Evolutionary conservation across 2,113 vertebrate genomes (phyloP).

Genomic region (Mixornis gularis): DNA sequence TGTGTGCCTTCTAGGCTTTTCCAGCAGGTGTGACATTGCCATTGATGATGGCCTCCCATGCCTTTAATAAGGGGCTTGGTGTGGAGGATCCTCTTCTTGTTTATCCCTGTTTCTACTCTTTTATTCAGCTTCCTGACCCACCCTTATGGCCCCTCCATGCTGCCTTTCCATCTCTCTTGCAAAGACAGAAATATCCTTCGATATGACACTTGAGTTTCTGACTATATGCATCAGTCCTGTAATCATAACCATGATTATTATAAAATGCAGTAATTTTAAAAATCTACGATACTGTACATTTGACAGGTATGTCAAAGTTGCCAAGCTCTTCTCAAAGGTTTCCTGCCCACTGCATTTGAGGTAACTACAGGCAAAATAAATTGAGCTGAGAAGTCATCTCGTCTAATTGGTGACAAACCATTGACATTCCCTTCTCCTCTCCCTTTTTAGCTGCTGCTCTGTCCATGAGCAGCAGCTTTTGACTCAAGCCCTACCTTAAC

Average conservation of each 20-base stretch:
- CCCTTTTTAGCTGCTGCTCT: background rate
- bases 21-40: background rate
- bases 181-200: background rate
- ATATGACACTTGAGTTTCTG: background rate
- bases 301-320: background rate
- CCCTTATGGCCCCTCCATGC: background rate
- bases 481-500: background rate
- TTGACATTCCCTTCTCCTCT: background rate
- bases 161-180: background rate
- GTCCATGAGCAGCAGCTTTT: background rate
- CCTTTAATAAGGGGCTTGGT: background rate
- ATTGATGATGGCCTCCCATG: accelerated
- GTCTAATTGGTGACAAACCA: background rate
- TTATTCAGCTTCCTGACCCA: background rate
- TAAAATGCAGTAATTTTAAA: background rate
- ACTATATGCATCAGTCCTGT: background rate
- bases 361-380: background rate
- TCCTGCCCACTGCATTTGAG: background rate
- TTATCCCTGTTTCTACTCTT: background rate
- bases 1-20: background rate
- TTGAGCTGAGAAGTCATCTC: background rate
- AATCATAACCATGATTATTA: background rate
- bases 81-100: background rate
- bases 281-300: background rate
- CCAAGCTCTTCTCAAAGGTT: background rate